Evolutionary conservation across 2,797 vertebrate species (phyloP).

Genomic region (Lycodopsis pacificus): DNA sequence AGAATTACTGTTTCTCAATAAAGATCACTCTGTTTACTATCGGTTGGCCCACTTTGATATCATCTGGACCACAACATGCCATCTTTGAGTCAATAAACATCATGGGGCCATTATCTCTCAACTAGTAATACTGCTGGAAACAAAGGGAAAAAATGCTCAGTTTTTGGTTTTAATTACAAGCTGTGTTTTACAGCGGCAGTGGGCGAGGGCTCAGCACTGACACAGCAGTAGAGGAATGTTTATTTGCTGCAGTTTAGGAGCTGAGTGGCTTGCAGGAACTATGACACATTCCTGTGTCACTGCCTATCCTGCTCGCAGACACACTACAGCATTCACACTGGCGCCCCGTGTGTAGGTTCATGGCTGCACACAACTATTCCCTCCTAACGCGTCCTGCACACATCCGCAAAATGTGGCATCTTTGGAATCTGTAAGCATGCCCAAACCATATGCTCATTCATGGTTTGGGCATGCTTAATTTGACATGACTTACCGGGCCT

Average conservation of each 20-base stretch:
- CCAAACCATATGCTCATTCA: conserved; percentile 38
- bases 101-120: conserved; percentile 63
- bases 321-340: conserved; percentile 48
- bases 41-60: conserved; percentile 24
- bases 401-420: conserved; percentile 50
- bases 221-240: conserved; percentile 86
- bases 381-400: conserved; percentile 14
- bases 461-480: conserved; percentile 18
- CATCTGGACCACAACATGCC: conserved; percentile 23
- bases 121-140: conserved; percentile 59
- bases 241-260: conserved; percentile 86
- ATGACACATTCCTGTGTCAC: conserved; percentile 86
- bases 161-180: conserved; percentile 86
- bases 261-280: conserved; percentile 82
- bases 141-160: conserved; percentile 70
- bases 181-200: conserved; percentile 83
- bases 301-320: conserved; percentile 64
- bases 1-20: conserved; percentile 23
- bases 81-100: conserved; percentile 34
- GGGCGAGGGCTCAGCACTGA: conserved; percentile 83
- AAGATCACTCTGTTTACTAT: conserved; percentile 24
- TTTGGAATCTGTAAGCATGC: conserved; percentile 41
- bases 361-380: conserved; percentile 36
- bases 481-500: conserved; percentile 46
- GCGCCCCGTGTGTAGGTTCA: conserved; percentile 43